Evolutionary conservation across 1,140 invertebrate species (phyloP), one percentile per base, ranked within the genome.

Genomic region (Diabrotica undecimpunctata): DNA sequence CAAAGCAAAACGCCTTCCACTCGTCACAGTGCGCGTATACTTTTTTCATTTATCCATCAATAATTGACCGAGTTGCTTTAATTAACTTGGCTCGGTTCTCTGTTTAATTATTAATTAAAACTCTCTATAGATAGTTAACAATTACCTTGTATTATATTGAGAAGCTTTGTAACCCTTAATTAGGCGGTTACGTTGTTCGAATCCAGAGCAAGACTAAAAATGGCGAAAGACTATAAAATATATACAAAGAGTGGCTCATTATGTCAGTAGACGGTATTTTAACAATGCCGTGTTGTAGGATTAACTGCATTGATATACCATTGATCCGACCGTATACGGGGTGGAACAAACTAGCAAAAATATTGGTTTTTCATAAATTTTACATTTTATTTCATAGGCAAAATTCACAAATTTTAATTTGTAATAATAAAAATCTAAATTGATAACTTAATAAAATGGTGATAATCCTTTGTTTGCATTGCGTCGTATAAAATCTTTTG

Each of bases 161-260:
- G 51, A 46, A 57, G 67, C 63, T 70, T 73, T 73, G 72, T 73
- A 54, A 61, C 64, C 69, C 66, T 70, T 74, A 74, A 74, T 74
- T 72, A 74, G 72, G 66, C 72, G 66, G 67, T 60, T 57, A 56
- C 63, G 66, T 66, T 73, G 68, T 69, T 73, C 65, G 62, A 64
- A 72, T 66, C 63, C 67, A 66, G 59, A 65, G 60, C 61, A 66
- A 68, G 61, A 57, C 68, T 73, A 73, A 73, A 73, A 73, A 73
- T 73, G 66, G 72, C 68, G 69, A 72, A 62, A 70, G 66, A 62
- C 70, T 66, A 69, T 73, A 73, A 73, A 73, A 71, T 73, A 71
- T 68, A 70, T 68, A 72, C 66, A 69, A 70, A 67, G 68, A 69
- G 62, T 66, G 67, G 63, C 70, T 73, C 72, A 73, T 73, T 73